Base-by-base conservation (phyloP, 1,140 invertebrate genomes). In the Bilobella aurantiaca region DNA sequence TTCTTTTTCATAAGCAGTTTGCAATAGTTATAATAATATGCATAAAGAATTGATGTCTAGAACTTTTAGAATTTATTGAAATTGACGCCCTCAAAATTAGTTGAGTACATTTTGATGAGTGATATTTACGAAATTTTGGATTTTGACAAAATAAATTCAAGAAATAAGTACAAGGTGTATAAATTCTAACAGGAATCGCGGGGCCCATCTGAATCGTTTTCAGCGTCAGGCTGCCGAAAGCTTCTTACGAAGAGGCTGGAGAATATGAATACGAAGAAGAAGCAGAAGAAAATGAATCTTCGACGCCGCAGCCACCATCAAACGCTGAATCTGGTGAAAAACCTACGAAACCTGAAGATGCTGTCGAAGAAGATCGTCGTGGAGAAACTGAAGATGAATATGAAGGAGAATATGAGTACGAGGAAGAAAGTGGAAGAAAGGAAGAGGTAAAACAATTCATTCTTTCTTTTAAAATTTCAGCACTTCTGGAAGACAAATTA, bases 241-340 rank as follows among this genome's bases (percentile, higher is more conserved):
- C 64, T 42, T 72, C 70, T 2, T 72, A 72, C 46, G 70, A 71
- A 46, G 69, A 71, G 5, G 62, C 30, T 1, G 66, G 58, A 1
- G 70, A 71, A 5, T 68, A 69, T 61, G 70, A 71, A 32, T 71
- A 71, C 42, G 70, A 72, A 46, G 64, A 72, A 28, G 70, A 69
- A 28, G 49, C 3, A 61, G 58, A 64, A 25, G 28, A 49, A 30
- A n/a, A n/a, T n/a, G 58, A 63, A 62, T 65, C 37, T 53, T 32
- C 60, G 42, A 59, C 59, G 57, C 42, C 29, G 27, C 21, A 31
- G 57, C 47, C 60, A 60, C n/a, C n/a, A n/a, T n/a, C n/a, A n/a
- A n/a, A n/a, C n/a, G n/a, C n/a, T n/a, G n/a, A n/a, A n/a, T n/a
- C n/a, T n/a, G n/a, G n/a, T n/a, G n/a, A n/a, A n/a, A n/a, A n/a